Percentiles rank a stretch among this genome's conserved stretches.
Evolutionary conservation across 2,797 vertebrate species (phyloP).

Genomic region (Coregonus suidteri): DNA sequence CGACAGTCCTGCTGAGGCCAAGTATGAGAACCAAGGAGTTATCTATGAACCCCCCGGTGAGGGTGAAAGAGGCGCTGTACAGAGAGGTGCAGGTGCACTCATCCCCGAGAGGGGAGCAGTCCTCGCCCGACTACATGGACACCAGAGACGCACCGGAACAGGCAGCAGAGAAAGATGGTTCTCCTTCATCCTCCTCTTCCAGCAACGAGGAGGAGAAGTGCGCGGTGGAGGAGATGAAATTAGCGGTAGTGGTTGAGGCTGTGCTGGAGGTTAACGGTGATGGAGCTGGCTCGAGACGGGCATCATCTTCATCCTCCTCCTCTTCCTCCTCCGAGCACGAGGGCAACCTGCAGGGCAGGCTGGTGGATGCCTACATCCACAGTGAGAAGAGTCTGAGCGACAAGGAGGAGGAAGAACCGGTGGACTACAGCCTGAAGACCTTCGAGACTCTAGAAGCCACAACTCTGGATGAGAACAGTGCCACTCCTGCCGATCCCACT

Average conservation of each 20-base stretch:
- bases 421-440: conserved; percentile 65
- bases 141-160: conserved; percentile 32
- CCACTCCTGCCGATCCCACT: conserved; percentile 47
- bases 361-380: conserved; percentile 57
- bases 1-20: conserved; percentile 28
- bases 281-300: conserved; percentile 50
- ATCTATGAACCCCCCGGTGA: conserved; percentile 25
- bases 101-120: conserved; percentile 13
- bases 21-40: conserved; percentile 41
- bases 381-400: conserved; percentile 7
- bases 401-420: conserved; percentile 42
- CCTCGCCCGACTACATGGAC: conserved; percentile 65
- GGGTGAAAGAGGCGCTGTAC: conserved; percentile 42
- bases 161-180: conserved; percentile 22
- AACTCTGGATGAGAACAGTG: conserved; percentile 39
- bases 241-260: background rate
- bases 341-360: conserved; percentile 51
- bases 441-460: conserved; percentile 56
- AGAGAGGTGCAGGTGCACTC: conserved; percentile 55
- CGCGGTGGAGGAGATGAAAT: background rate
- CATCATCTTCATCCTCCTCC: conserved; percentile 54
- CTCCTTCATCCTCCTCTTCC: conserved; percentile 31
- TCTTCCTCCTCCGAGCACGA: conserved; percentile 46
- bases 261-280: conserved; percentile 44
- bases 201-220: conserved; percentile 41